Conservation (phyloP, 92 coral and sea anemone genomes). For the Galaxea fascicularis region DNA sequence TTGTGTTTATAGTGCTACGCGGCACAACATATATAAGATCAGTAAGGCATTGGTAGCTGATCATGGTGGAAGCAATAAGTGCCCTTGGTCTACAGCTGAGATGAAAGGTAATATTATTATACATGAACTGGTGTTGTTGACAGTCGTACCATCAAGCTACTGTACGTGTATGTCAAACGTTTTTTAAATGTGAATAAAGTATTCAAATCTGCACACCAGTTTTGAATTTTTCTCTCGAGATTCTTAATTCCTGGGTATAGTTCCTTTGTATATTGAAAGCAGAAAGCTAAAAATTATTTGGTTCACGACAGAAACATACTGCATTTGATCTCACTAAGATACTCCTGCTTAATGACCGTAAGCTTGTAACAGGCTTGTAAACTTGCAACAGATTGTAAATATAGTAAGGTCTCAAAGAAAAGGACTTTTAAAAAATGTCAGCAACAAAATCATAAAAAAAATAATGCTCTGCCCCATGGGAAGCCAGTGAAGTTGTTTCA, state of each 20-base stretch:
- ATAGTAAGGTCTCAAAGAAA: neutral
- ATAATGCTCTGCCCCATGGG: neutral
- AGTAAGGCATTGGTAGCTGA: constrained; percentile 37
- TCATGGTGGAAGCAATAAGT: constrained; percentile 26
- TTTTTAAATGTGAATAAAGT: neutral
- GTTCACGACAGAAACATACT: neutral
- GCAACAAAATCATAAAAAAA: neutral
- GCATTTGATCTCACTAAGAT: constrained; percentile 1
- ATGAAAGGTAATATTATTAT: constrained; percentile 36
- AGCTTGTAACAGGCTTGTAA: neutral
- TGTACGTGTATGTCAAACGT: neutral
- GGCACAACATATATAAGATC: too few relatives aligned
- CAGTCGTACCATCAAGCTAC: neutral
- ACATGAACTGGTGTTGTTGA: neutral
- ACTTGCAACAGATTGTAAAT: neutral
- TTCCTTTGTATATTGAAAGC: neutral
- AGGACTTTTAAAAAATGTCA: too few relatives aligned
- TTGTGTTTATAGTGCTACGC: too few relatives aligned
- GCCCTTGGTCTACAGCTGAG: constrained; percentile 43
- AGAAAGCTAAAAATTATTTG: neutral
- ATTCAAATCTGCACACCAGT: neutral
- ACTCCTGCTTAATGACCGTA: constrained; percentile 3
- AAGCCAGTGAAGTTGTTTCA: constrained; percentile 1
- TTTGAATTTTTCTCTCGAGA: neutral
- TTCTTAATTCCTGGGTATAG: neutral